Evolutionary conservation across 1,140 invertebrate genomes (phyloP).

Genomic region (Papilio aristodemus): DNA sequence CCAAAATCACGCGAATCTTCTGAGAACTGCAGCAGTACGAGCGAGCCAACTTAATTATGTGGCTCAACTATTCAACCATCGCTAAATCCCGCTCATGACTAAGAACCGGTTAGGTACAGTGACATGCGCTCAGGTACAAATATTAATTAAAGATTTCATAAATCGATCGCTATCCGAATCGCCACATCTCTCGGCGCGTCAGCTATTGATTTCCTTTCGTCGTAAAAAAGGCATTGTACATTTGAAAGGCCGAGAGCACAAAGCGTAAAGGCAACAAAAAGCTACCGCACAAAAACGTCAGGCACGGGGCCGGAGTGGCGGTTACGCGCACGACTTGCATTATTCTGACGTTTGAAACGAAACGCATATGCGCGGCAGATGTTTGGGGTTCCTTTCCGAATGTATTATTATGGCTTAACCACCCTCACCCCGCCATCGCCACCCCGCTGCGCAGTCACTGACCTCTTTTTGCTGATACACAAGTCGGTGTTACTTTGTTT

Average conservation of each 20-base stretch:
- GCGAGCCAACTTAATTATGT: constrained; percentile 46
- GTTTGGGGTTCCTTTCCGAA: constrained; percentile 72
- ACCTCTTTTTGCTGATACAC: constrained; percentile 65
- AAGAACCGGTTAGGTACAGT: constrained; percentile 14
- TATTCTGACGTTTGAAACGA: constrained; percentile 65
- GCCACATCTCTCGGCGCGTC: constrained; percentile 41
- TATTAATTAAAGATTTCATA: constrained; percentile 39
- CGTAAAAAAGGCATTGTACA: constrained; percentile 64
- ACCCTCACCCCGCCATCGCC: constrained; percentile 49
- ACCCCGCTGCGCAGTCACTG: constrained; percentile 72
- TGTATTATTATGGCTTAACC: constrained; percentile 68
- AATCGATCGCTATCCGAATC: constrained; percentile 38
- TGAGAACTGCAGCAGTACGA: constrained; percentile 60
- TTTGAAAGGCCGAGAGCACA: constrained; percentile 67
- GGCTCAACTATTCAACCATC: constrained; percentile 39
- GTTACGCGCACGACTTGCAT: constrained; percentile 70
- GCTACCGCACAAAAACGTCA: constrained; percentile 65
- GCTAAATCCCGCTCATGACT: constrained; percentile 36
- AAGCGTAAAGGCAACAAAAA: constrained; percentile 72
- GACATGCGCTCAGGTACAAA: constrained; percentile 15
- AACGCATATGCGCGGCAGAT: constrained; percentile 76
- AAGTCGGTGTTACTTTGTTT: constrained; percentile 59
- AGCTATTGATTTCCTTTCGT: constrained; percentile 66
- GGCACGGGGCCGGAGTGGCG: constrained; percentile 37
- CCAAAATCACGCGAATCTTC: constrained; percentile 64